Evolutionary conservation across 2,888 invertebrate genomes (phyloP), one percentile per base, ranked within the genome.

Genomic region (Cosmia pyralina): DNA sequence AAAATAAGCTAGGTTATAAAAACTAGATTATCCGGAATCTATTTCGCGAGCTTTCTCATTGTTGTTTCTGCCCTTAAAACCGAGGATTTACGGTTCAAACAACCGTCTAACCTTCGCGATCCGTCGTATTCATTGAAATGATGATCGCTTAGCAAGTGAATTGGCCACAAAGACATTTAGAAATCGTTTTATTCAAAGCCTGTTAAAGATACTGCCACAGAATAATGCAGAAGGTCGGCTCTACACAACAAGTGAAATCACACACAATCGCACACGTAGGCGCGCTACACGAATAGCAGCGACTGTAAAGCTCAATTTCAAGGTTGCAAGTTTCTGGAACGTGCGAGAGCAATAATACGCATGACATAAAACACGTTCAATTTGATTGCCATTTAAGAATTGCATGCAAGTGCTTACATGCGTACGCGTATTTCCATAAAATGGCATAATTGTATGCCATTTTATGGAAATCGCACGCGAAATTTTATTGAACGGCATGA

Each of bases 151-250:
- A 73, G 60, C 19, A 48, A 84, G 62, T 71, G 82, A 72, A 73
- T 82, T 64, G 4, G 46, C 59, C 57, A 81, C 70, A 81, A 82
- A 77, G 72, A 55, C 50, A 50, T 63, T 65, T 17, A 38, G 48
- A 63, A n/a, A 69, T 77, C 65, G 53, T 74, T 72, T 59, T 66
- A 72, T 72, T 58, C 34, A 77, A 57, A 67, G 55, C 15, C 19
- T 15, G 19, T 19, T 34, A 19, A 66, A 41, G 10, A 19, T 46
- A 38, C 41, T 52, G 11, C 34, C 22, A 55, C 55, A 50, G 7
- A 48, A 15, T n/a, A 22, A 2, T 57, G 15, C 41, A 73, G 68
- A 77, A 77, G 57, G n/a, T 19, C 17, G 6, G 11, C 10, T 66
- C 7, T 1, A 15, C 41, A 7, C 3, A 28, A 13, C 6, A 0